Percentiles rank a stretch among this genome's conserved stretches.
Conservation (phyloP, 2,113 vertebrate species). For the Centropus bengalensis region DNA sequence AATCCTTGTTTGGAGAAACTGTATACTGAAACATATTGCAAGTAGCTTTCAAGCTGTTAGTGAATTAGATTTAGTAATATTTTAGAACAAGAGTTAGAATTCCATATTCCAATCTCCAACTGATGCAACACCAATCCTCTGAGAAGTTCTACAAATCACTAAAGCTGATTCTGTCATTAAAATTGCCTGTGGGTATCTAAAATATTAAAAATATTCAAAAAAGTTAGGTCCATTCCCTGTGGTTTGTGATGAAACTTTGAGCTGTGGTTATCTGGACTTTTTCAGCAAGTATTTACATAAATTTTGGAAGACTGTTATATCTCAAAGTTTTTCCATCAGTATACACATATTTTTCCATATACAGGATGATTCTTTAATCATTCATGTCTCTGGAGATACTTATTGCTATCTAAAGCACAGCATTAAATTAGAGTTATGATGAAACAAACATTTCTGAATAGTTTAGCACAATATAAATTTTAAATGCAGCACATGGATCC, state of each 20-base stretch:
- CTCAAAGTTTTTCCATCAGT: rapidly evolving
- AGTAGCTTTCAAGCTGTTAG: not conserved
- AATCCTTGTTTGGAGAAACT: not conserved
- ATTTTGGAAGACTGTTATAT: not conserved
- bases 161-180: not conserved
- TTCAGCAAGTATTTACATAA: not conserved
- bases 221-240: not conserved
- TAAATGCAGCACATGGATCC: not conserved
- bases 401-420: not conserved
- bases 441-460: not conserved
- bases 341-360: not conserved
- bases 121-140: not conserved
- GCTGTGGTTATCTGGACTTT: not conserved
- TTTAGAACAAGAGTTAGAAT: not conserved
- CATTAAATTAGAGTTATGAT: not conserved
- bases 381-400: not conserved
- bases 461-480: not conserved
- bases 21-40: not conserved
- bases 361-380: not conserved
- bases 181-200: not conserved
- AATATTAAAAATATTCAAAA: not conserved
- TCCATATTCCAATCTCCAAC: not conserved
- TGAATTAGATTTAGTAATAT: not conserved
- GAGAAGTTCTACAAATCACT: not conserved
- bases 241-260: not conserved